phyloP scores from a whole-genome alignment of 2,113 vertebrate genomes.

The Sardina pilchardus region DNA sequence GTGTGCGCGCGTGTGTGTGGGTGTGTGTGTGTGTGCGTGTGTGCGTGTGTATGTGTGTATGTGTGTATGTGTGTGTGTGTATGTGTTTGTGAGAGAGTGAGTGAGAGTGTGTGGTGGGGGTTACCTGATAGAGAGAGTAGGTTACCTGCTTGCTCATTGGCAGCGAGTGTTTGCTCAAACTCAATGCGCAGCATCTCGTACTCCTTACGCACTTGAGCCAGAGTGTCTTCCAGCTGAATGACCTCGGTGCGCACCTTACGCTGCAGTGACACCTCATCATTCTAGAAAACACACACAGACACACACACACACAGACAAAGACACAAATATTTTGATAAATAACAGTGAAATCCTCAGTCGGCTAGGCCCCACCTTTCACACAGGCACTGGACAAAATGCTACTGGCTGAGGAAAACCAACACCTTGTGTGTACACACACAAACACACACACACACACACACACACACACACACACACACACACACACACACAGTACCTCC shows the following conservation, averaged over 20 bases:
- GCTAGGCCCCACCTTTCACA: not conserved
- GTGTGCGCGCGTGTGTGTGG: no score
- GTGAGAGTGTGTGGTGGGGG: not conserved
- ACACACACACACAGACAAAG: not conserved
- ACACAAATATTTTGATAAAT: no score
- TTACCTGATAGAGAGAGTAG: not conserved
- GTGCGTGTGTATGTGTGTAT: no score
- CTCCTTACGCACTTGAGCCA: conserved; percentile 96
- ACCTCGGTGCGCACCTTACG: conserved; percentile 95
- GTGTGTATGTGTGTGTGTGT: not conserved
- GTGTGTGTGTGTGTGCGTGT: no score
- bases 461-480: not conserved
- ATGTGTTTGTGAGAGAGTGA: not conserved
- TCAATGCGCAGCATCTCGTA: conserved; percentile 98
- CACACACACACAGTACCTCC: conserved; percentile 77
- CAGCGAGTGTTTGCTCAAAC: conserved; percentile 95
- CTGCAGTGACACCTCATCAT: conserved; percentile 92
- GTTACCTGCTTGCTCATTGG: conserved; percentile 96
- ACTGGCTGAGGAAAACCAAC: not conserved
- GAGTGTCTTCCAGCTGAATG: conserved; percentile 95
- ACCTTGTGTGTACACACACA: conserved; percentile 34
- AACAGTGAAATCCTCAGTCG: no score
- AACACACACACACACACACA: not conserved
- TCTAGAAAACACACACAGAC: conserved; percentile 67
- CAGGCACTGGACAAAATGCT: not conserved